Conservation (phyloP, 2,888 invertebrate genomes). For the Platycheirus albimanus region DNA sequence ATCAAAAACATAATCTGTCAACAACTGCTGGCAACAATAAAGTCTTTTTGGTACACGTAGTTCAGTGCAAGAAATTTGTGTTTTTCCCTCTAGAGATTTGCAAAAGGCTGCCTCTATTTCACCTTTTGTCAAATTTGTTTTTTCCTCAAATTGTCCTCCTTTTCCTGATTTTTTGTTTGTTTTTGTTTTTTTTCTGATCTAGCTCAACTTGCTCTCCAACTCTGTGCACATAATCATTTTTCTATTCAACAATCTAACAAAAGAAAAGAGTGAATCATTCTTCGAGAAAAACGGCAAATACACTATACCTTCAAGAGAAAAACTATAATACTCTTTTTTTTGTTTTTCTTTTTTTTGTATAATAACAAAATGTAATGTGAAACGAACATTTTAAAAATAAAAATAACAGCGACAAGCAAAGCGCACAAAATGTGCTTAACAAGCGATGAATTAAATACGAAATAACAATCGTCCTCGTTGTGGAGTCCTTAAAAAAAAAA, state of each 20-base stretch:
- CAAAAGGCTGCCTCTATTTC: constrained; percentile 47
- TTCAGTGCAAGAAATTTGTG: constrained; percentile 24
- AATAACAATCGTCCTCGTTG: constrained; percentile 56
- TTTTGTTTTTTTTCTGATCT: not conserved
- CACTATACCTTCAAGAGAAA: not conserved
- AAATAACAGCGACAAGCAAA: constrained; percentile 26
- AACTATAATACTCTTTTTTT: constrained; percentile 12
- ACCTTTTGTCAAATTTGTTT: constrained; percentile 59
- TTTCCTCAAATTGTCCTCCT: constrained; percentile 9
- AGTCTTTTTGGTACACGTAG: constrained; percentile 21
- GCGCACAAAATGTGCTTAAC: constrained; percentile 64
- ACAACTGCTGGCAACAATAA: constrained; percentile 44
- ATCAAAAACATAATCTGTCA: constrained; percentile 63
- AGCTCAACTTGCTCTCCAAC: constrained; percentile 11
- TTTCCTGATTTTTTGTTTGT: not conserved
- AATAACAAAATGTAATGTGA: constrained; percentile 46
- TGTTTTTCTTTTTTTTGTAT: constrained; percentile 23
- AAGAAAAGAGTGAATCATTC: constrained; percentile 39
- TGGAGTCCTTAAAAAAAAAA: constrained; percentile 31
- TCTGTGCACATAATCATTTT: constrained; percentile 55
- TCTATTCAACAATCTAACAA: constrained; percentile 47
- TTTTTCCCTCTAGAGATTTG: constrained; percentile 2
- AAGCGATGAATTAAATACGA: constrained; percentile 65
- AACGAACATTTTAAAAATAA: constrained; percentile 26
- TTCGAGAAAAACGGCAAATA: not conserved